Base-by-base conservation (phyloP, 2,113 vertebrate genomes). In the Oenanthe melanoleuca region DNA sequence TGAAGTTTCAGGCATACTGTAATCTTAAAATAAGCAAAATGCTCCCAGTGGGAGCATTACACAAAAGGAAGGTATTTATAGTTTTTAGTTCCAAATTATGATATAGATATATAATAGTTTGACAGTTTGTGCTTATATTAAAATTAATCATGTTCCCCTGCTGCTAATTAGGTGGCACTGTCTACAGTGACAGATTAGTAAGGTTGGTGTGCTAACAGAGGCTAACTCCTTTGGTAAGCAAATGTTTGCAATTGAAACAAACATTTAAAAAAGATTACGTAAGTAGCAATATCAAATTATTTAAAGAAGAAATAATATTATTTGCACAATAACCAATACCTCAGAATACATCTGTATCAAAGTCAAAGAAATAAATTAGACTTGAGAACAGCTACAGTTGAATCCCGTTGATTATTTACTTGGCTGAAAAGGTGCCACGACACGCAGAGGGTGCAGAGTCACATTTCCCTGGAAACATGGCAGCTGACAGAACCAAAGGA, bases 361-460 rank as follows among this genome's bases (percentile, higher is more conserved):
- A 77, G 50, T 47, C 45, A 81, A 88, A 85, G 6, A 86, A 84
- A 64, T 16, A 71, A 69, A 4, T 38, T 61, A 78, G 37, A 2
- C 45, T 44, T 60, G 52, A 66, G 89, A 89, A 71, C 0, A 10
- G 37, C 34, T 15, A 2, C 0, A 3, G 31, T 75, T 65, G 83
- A 75, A 85, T 52, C 21, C 15, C 0, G 0, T 17, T 55, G 73
- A 34, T 86, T 59, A 71, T 84, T 81, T 81, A n/a, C 11, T 38
- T 69, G 56, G 19, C 19, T 84, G 73, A 71, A 74, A 42, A 38
- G 6, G 18, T 59, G n/a, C 50, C 44, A 42, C 38, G 49, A 7
- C 0, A 3, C 14, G 31, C 1, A 1, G 11, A 44, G 13, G 4
- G 11, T 44, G 6, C 14, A n/a, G 24, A 72, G 21, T 18, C 37